Conservation (phyloP, 2,888 invertebrate genomes). For the Epinotia brunnichana region DNA sequence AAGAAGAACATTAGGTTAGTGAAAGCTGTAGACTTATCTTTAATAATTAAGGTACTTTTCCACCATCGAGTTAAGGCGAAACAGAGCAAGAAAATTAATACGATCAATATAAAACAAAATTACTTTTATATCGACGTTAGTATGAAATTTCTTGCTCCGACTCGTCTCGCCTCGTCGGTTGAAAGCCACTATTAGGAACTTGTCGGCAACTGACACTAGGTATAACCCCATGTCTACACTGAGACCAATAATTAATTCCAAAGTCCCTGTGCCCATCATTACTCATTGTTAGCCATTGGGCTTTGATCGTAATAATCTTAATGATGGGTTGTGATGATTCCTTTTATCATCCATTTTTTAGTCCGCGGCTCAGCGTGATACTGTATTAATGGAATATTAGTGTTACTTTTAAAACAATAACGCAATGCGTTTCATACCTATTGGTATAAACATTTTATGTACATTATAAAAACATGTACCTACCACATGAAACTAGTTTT, state of each 20-base stretch:
- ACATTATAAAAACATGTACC: too few species aligned
- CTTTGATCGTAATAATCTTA: conserved; percentile 62
- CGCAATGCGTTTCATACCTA: background rate
- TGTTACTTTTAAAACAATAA: conserved; percentile 37
- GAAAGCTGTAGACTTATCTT: too few species aligned
- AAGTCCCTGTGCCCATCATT: conserved; percentile 56
- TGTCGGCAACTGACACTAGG: conserved; percentile 23
- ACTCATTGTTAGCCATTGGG: conserved; percentile 62
- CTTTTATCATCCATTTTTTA: conserved; percentile 63
- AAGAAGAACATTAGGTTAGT: too few species aligned
- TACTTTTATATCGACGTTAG: background rate
- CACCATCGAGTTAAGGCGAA: background rate
- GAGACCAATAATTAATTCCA: conserved; percentile 53
- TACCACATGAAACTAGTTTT: too few species aligned
- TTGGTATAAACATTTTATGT: background rate
- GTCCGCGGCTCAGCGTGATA: conserved; percentile 64
- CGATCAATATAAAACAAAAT: background rate
- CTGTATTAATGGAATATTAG: conserved; percentile 63
- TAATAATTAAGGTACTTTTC: background rate
- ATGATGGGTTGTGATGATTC: conserved; percentile 64
- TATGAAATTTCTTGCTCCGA: background rate
- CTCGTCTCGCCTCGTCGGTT: background rate
- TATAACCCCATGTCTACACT: conserved; percentile 7
- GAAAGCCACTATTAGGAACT: conserved; percentile 1
- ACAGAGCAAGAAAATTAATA: background rate